Base-by-base conservation (phyloP, 2,888 invertebrate genomes). In the Clusia tigrina region DNA sequence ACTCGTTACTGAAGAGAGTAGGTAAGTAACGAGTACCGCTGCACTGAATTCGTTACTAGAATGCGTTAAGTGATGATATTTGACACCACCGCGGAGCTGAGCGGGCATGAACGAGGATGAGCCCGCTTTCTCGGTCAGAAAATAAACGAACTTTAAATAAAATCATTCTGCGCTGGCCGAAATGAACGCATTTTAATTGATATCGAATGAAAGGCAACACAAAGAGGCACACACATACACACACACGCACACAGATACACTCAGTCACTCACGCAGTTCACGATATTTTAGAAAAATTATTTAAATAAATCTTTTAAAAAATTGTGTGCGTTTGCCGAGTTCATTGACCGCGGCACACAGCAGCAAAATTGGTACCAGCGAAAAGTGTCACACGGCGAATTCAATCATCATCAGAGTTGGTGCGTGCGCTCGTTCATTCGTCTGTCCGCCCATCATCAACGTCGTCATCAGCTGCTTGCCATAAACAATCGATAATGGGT, bases 301-400 rank as follows among this genome's bases (percentile, higher is more conserved):
- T 42, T 42, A 42, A 42, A n/a, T n/a, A n/a, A 42, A 6, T 15
- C 42, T 15, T 42, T 42, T 42, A 17, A 42, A 9, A 42, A 48
- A 48, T 20, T 48, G 48, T 48, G 18, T 48, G 48, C 12, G 42
- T n/a, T n/a, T n/a, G n/a, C 42, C 3, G 48, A 42, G 48, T 48
- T 48, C 48, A 48, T 20, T 22, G 48, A 48, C 48, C 2, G 18
- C 5, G 22, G 20, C 20, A 22, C 18, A n/a, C 42, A 42, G 3
- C 42, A n/a, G n/a, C 42, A n/a, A 42, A 42, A n/a, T n/a, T 42
- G 3, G 3, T 32, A 12, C 6, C 32, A 12, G 32, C 2, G 48
- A 48, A 48, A 17, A 48, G 6, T 48, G 48, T 20, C 18, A 48
- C 48, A 22, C 48, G 20, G 20, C 48, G 48, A 48, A 48, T 48